Evolutionary conservation across 2,113 vertebrate genomes (phyloP).

Genomic region (Piprites chloris): DNA sequence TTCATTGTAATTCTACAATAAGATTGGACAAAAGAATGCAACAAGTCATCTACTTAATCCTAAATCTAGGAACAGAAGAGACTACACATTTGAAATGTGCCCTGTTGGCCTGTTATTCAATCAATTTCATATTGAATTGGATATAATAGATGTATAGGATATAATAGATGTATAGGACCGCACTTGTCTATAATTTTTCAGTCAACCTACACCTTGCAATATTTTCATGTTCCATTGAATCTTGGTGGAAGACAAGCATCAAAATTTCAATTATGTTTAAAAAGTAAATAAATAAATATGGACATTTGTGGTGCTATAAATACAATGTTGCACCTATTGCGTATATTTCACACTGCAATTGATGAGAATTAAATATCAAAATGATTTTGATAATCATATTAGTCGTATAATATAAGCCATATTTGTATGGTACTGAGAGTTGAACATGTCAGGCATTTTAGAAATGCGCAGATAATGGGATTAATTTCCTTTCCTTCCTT

Average conservation of each 20-base stretch:
- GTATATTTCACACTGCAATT: neutral
- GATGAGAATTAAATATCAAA: neutral
- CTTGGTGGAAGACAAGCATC: neutral
- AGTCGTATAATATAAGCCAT: neutral
- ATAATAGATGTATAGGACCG: neutral
- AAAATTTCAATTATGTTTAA: neutral
- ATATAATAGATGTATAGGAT: neutral
- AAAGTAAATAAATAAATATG: neutral
- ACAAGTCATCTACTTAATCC: neutral
- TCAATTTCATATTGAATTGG: neutral
- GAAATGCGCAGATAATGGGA: neutral
- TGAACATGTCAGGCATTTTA: neutral
- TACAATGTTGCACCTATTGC: neutral
- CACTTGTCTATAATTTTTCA: neutral
- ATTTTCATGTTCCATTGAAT: neutral
- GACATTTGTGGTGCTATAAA: neutral
- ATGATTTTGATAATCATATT: neutral
- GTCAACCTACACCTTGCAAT: neutral
- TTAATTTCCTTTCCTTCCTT: neutral
- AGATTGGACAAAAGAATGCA: neutral
- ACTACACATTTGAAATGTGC: neutral
- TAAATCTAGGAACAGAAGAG: neutral
- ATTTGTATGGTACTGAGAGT: neutral
- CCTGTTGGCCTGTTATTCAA: neutral
- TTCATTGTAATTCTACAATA: slow-evolving; percentile 3